phyloP scores from a whole-genome alignment of 2,113 vertebrate species.

The Menura novaehollandiae region DNA sequence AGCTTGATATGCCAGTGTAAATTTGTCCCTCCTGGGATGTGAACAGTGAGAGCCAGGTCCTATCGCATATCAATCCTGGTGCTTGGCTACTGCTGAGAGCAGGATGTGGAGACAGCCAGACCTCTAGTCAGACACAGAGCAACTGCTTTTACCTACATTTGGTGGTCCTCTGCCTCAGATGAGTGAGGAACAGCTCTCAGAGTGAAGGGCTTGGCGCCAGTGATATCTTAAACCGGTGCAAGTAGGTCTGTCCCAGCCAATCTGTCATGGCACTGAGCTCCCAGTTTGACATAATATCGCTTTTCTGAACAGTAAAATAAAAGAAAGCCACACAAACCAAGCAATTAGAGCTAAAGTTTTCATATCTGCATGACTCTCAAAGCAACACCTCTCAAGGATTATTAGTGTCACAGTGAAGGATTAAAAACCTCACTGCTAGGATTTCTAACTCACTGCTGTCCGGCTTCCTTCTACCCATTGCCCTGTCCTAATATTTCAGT shows the following conservation, averaged over 20 bases:
- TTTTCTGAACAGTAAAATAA: not conserved
- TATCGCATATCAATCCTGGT: not conserved
- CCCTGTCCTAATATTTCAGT: not conserved
- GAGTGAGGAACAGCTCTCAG: accelerated
- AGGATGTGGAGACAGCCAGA: not conserved
- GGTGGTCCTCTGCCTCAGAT: accelerated
- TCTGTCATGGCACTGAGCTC: not conserved
- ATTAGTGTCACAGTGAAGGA: not conserved
- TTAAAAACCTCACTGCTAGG: not conserved
- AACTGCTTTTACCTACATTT: not conserved
- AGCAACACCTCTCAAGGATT: slow-evolving; percentile 10
- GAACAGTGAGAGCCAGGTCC: not conserved
- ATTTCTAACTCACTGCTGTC: not conserved
- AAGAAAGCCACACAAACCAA: slow-evolving; percentile 11
- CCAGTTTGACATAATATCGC: slow-evolving; percentile 3
- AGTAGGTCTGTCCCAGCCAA: not conserved
- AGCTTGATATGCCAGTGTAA: not conserved
- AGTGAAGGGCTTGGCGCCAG: not conserved
- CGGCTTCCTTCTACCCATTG: not conserved
- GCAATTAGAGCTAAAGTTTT: slow-evolving; percentile 34
- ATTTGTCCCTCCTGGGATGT: not conserved
- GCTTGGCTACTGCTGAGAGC: not conserved
- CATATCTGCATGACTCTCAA: not conserved
- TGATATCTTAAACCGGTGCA: not conserved
- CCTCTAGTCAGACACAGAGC: not conserved